A percentile compares a stretch with the other conserved stretches of the same genome.
Evolutionary conservation across 2,888 invertebrate species (phyloP).

Genomic region (Diplazon laetatorius): DNA sequence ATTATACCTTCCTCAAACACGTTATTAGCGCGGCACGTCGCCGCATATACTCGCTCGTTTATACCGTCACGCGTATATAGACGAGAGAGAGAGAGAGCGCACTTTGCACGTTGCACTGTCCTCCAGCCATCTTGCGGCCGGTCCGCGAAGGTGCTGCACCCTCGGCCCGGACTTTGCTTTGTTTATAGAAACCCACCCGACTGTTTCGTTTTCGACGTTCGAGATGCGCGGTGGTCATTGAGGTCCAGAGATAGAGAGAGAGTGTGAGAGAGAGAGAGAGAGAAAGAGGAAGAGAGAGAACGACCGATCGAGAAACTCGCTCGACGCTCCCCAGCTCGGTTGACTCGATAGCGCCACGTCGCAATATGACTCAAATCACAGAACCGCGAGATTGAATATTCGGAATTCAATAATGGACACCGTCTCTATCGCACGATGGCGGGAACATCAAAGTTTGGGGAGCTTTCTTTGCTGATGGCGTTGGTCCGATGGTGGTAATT

Average conservation of each 20-base stretch:
- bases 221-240: conserved; percentile 3
- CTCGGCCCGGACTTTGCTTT: conserved; percentile 27
- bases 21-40: conserved; percentile 76
- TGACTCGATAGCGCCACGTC: too few relatives aligned
- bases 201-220: conserved; percentile 23
- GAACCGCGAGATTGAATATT: conserved; percentile 33
- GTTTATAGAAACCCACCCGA: conserved; percentile 37
- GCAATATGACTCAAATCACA: conserved; percentile 30
- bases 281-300: conserved; percentile 6
- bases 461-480: not conserved
- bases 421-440: conserved; percentile 8
- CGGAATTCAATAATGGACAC: conserved; percentile 34
- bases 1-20: conserved; percentile 80
- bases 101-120: conserved; percentile 18
- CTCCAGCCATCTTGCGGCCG: not conserved
- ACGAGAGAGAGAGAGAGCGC: conserved; percentile 17
- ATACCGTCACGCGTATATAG: conserved; percentile 47
- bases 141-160: conserved; percentile 5
- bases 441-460: too few relatives aligned
- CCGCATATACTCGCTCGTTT: conserved; percentile 60
- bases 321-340: conserved; percentile 35
- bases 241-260: conserved; percentile 7
- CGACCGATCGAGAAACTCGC: conserved; percentile 6
- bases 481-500: too few relatives aligned
- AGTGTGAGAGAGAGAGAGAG: not conserved